phyloP scores from a whole-genome alignment of 2,113 vertebrate species.

The Macaca nemestrina region DNA sequence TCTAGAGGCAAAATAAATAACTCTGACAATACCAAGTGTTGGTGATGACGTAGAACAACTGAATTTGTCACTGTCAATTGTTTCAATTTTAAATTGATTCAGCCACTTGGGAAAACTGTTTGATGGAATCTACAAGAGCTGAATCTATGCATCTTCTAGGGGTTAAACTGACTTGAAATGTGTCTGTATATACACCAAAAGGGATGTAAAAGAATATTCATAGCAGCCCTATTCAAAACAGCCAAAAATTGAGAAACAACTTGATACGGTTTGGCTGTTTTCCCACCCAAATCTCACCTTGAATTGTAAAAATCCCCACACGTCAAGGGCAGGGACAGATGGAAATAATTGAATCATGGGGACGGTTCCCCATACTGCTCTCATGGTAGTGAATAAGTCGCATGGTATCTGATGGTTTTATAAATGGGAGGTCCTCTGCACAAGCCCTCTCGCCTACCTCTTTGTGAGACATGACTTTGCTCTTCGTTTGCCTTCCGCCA shows the following conservation, averaged over 20 bases:
- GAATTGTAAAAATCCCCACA: too few species aligned
- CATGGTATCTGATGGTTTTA: too few species aligned
- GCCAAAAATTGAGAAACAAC: background rate
- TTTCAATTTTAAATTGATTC: background rate
- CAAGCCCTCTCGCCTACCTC: too few species aligned
- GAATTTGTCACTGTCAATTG: background rate
- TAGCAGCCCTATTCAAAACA: background rate
- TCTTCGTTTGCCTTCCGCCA: too few species aligned
- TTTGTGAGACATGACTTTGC: too few species aligned
- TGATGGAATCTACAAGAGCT: background rate
- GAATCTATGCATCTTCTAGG: background rate
- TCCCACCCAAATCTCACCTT: too few species aligned
- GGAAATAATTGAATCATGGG: too few species aligned
- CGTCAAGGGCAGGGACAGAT: too few species aligned
- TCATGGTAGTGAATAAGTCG: too few species aligned
- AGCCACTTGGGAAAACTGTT: background rate
- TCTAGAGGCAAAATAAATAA: background rate
- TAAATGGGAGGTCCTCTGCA: too few species aligned
- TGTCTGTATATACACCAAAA: background rate
- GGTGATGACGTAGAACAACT: background rate
- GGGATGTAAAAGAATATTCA: background rate
- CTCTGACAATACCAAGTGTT: background rate
- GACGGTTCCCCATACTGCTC: too few species aligned
- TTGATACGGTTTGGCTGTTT: too few species aligned
- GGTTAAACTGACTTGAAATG: background rate